Evolutionary conservation across 1,140 invertebrate species (phyloP).

Genomic region (Capitella teleta): DNA sequence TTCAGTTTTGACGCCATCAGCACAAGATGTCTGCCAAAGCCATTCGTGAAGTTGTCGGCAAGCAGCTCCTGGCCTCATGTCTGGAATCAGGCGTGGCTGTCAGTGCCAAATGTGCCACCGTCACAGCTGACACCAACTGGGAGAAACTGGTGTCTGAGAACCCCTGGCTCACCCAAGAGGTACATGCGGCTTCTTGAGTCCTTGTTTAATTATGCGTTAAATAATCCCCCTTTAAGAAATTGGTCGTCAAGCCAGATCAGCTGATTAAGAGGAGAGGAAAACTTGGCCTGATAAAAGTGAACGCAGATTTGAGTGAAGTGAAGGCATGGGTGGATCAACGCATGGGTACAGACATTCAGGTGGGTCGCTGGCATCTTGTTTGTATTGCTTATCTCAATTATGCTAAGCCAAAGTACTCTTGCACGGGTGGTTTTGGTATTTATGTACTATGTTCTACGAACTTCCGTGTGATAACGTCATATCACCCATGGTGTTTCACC

Average conservation of each 20-base stretch:
- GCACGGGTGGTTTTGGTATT: too few relatives aligned
- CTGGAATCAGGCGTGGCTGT: constrained; percentile 54
- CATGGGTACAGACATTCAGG: constrained; percentile 72
- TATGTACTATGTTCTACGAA: too few relatives aligned
- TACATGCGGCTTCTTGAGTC: constrained; percentile 29
- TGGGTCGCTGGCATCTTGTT: too few relatives aligned
- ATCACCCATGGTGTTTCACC: too few relatives aligned
- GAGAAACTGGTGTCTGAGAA: constrained; percentile 59
- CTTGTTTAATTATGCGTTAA: not conserved
- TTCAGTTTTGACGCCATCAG: too few relatives aligned
- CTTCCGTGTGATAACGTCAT: too few relatives aligned
- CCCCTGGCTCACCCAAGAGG: constrained; percentile 76
- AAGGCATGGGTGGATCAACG: constrained; percentile 80
- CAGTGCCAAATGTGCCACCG: constrained; percentile 69
- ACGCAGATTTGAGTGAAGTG: constrained; percentile 64
- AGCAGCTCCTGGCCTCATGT: constrained; percentile 80
- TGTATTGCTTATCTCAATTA: too few relatives aligned
- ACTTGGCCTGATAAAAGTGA: constrained; percentile 91
- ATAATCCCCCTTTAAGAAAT: constrained; percentile 48
- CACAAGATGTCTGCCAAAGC: constrained; percentile 96
- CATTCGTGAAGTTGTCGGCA: constrained; percentile 90
- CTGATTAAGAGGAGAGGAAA: constrained; percentile 96
- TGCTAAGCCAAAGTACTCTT: too few relatives aligned
- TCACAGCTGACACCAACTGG: constrained; percentile 71
- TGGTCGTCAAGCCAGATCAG: constrained; percentile 98